These are phyloP conservation scores for Onthophagus sagittarius DNA, from an alignment of 2,888 invertebrate genomes.

Conservation along the genomic window DNA sequence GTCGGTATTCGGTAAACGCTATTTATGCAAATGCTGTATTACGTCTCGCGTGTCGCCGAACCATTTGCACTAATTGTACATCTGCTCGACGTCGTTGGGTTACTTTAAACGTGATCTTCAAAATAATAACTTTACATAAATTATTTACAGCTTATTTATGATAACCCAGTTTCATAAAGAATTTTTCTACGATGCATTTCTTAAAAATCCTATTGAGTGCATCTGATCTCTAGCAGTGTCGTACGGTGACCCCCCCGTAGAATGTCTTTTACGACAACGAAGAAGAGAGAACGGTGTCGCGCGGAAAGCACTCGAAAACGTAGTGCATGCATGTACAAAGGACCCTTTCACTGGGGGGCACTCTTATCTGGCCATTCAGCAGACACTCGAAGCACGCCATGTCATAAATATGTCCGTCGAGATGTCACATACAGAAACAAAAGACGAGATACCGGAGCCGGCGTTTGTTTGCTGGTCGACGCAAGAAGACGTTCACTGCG, in stretches of 20 bases:
- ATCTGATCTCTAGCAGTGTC: not conserved
- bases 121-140: not conserved
- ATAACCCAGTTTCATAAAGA: too few species aligned
- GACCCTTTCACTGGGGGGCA: constrained; percentile 1
- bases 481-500: not conserved
- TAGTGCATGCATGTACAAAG: constrained; percentile 6
- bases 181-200: not conserved
- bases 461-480: constrained; percentile 4
- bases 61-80: not conserved
- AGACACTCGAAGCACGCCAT: constrained; percentile 12
- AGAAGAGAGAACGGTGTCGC: not conserved
- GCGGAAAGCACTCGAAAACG: constrained; percentile 8
- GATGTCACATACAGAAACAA: constrained; percentile 10
- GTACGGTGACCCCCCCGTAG: not conserved
- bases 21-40: not conserved
- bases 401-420: constrained; percentile 11
- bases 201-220: not conserved
- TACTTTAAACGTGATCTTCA: not conserved
- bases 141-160: not conserved
- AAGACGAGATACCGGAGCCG: constrained; percentile 4
- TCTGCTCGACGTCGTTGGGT: not conserved
- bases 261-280: not conserved
- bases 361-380: constrained; percentile 12
- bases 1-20: not conserved
- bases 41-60: not conserved